These are phyloP conservation scores for Bruchidius siliquastri DNA, from an alignment of 2,888 invertebrate species.

Conservation along the genomic window DNA sequence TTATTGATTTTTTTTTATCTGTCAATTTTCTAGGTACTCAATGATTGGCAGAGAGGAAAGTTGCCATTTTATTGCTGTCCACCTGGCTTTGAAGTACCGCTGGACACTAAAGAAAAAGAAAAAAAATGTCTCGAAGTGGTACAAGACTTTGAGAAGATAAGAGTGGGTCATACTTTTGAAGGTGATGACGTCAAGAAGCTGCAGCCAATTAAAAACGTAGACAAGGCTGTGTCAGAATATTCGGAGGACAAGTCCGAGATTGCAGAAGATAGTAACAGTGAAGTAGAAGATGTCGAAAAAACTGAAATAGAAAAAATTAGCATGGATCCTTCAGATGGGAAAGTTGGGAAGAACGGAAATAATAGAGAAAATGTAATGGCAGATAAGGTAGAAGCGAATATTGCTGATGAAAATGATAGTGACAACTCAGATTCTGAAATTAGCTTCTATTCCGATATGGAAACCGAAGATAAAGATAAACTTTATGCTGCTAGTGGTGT, in stretches of 20 bases:
- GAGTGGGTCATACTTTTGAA: conserved; percentile 54
- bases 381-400: not conserved
- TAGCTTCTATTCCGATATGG: conserved; percentile 66
- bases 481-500: conserved; percentile 44
- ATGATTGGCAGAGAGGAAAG: conserved; percentile 98
- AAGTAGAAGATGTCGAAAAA: conserved; percentile 13
- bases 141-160: conserved; percentile 81
- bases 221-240: conserved; percentile 33
- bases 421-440: conserved; percentile 57
- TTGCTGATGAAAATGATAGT: conserved; percentile 41
- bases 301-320: conserved; percentile 16
- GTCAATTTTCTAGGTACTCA: conserved; percentile 56
- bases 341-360: not conserved
- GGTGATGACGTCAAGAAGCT: conserved; percentile 57
- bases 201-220: conserved; percentile 44
- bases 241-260: conserved; percentile 49
- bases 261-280: conserved; percentile 40
- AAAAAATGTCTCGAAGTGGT: conserved; percentile 52
- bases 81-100: conserved; percentile 71
- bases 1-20: not conserved
- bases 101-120: conserved; percentile 39
- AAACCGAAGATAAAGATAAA: conserved; percentile 53
- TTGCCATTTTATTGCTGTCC: conserved; percentile 91
- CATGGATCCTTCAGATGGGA: conserved; percentile 1
- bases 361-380: not conserved